Conservation (phyloP, 2,113 vertebrate genomes). For the Bambusicola thoracicus region DNA sequence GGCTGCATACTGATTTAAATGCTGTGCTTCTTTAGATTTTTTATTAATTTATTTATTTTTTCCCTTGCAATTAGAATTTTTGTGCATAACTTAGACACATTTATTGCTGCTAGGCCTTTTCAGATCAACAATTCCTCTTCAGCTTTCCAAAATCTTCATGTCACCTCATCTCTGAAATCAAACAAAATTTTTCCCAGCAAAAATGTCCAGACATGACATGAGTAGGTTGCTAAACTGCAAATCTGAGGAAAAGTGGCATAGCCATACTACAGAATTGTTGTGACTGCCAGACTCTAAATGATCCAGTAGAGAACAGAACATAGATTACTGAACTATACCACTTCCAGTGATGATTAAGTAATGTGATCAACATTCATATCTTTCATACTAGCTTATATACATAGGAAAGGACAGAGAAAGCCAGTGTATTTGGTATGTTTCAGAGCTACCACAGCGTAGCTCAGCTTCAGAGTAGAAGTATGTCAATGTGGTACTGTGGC, state of each 20-base stretch:
- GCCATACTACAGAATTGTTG: not conserved
- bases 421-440: not conserved
- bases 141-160: not conserved
- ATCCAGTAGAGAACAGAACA: not conserved
- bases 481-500: not conserved
- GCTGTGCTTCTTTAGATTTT: not conserved
- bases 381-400: not conserved
- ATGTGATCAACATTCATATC: not conserved
- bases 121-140: not conserved
- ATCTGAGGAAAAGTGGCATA: not conserved
- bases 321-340: not conserved
- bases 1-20: not conserved
- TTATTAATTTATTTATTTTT: not conserved
- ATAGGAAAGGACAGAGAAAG: not conserved
- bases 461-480: not conserved
- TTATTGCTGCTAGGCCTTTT: not conserved
- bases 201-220: not conserved
- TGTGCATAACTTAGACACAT: fast-evolving
- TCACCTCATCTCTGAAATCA: not conserved
- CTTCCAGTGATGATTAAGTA: not conserved
- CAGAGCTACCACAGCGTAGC: not conserved
- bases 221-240: not conserved
- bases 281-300: not conserved
- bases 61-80: not conserved
- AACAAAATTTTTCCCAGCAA: not conserved